Evolutionary conservation across 1,140 invertebrate species (phyloP).

Genomic region (Teleopsis dalmanni): DNA sequence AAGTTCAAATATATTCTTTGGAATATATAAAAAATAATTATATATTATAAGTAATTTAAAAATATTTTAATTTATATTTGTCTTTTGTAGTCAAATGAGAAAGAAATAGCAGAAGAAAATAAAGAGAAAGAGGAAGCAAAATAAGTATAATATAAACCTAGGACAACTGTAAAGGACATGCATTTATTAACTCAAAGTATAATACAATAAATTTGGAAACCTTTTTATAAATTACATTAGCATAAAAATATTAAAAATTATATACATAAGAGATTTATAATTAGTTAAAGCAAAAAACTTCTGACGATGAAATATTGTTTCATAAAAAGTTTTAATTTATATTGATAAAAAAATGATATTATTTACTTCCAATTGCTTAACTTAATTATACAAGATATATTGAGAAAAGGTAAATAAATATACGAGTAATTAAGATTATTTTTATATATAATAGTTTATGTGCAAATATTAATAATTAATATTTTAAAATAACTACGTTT

Average conservation of each 20-base stretch:
- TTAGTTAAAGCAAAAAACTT: conserved; percentile 16
- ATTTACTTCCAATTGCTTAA: conserved; percentile 1
- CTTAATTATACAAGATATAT: not conserved
- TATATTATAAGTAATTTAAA: too few species aligned
- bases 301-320: conserved; percentile 13
- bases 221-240: conserved; percentile 14
- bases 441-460: conserved; percentile 11
- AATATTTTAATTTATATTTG: conserved; percentile 3
- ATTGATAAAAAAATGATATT: conserved; percentile 6
- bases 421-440: conserved; percentile 10
- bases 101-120: conserved; percentile 63
- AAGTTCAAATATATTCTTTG: too few species aligned
- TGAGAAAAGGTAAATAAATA: conserved; percentile 1
- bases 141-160: conserved; percentile 23
- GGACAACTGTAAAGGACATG: conserved; percentile 11
- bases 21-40: too few species aligned
- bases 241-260: conserved; percentile 16
- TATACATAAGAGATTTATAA: conserved; percentile 27
- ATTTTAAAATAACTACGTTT: conserved; percentile 5
- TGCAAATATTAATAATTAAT: conserved; percentile 15
- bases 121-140: conserved; percentile 59
- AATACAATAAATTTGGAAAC: conserved; percentile 10
- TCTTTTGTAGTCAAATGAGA: conserved; percentile 51
- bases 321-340: not conserved
- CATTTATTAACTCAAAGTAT: conserved; percentile 9